Base-by-base conservation (phyloP, 2,888 invertebrate genomes). In the Agapetus fuscipes region DNA sequence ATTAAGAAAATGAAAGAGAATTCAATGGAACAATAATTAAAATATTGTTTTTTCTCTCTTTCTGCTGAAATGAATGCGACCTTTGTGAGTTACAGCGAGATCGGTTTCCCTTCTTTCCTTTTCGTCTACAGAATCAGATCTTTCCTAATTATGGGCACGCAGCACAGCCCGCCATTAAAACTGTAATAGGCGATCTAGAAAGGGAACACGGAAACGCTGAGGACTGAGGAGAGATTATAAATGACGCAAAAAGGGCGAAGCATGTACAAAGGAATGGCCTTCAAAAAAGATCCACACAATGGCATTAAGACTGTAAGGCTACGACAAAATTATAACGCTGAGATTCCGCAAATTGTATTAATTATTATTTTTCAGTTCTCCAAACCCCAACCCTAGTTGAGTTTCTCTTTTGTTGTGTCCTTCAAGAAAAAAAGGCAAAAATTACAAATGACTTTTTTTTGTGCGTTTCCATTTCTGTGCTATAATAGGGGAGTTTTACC, bases 121-220 rank as follows among this genome's bases (percentile, higher is more conserved):
- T 28, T 9, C 32, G 9, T 20, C 17, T 41, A 35, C 20, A 36
- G 41, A 44, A 47, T 40, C 41, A 47, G 39, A 47, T 47, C 39
- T 47, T 42, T 41, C 44, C 47, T 47, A 47, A 47, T 47, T 47
- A 47, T 37, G 41, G 39, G 35, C 37, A 43, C 34, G 46, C 30
- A 39, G 41, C 41, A 33, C 36, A 39, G 39, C 36, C 47, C 47
- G 44, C 44, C 47, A 47, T 47, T 47, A 47, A 47, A 47, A 44
- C 47, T 41, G 44, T 47, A 47, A 47, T 47, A 47, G 47, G 47
- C 44, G 47, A 47, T 47, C 44, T 47, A 47, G 44, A 45, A 47
- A 42, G n/a, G n/a, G 47, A 44, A 41, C 39, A 47, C 44, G 39
- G 40, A 43, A 47, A 47, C 41, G 30, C 25, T 33, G 27, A 37